Percentiles rank a stretch among this genome's conserved stretches.
phyloP scores from a whole-genome alignment of 2,888 invertebrate species.

The Hydriomena furcata region DNA sequence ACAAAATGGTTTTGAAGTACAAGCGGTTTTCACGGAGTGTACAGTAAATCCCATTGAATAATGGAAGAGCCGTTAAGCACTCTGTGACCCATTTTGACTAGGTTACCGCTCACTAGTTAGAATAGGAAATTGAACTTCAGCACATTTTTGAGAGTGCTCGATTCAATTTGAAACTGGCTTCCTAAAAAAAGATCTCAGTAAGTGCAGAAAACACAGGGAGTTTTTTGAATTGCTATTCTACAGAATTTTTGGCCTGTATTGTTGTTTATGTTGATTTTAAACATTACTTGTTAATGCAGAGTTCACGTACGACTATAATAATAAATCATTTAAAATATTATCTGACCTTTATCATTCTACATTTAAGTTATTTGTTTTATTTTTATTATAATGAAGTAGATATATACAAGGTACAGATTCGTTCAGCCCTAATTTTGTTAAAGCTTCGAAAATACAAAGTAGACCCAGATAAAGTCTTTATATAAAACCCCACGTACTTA shows the following conservation, averaged over 20 bases:
- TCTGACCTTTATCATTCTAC: no score
- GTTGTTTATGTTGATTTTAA: no score
- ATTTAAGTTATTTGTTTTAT: no score
- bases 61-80: constrained; percentile 47
- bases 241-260: no score
- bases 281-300: no score
- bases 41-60: constrained; percentile 47
- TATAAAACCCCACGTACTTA: constrained; percentile 24
- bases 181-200: neutral
- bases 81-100: constrained; percentile 52
- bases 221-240: no score
- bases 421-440: constrained; percentile 9
- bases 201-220: no score
- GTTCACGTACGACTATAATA: no score
- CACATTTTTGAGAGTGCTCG: constrained; percentile 22
- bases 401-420: constrained; percentile 6
- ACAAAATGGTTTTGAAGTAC: constrained; percentile 23
- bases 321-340: no score
- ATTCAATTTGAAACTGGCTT: constrained; percentile 7
- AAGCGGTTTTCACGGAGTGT: constrained; percentile 31
- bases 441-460: constrained; percentile 18
- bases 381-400: neutral
- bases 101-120: constrained; percentile 38
- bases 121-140: constrained; percentile 34
- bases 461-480: constrained; percentile 19